Base-by-base conservation (phyloP, 2,888 invertebrate species). In the Hydriomena furcata region DNA sequence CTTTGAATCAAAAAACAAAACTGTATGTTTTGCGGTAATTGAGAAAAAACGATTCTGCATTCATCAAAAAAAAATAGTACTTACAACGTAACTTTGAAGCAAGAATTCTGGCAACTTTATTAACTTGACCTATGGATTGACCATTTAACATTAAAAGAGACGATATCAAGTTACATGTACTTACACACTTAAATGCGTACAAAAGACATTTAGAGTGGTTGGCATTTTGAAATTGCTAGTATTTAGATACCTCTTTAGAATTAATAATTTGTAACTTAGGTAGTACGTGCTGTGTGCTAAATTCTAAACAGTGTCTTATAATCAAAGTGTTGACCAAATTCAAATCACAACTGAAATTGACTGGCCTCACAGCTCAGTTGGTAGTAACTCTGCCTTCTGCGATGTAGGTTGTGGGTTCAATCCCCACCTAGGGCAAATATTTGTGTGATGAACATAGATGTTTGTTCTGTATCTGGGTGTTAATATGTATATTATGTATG, bases 311-410 rank as follows among this genome's bases (percentile, higher is more conserved):
- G 5, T 21, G 11, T 10, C 10, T 6, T 30, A 10, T 13, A 36
- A 23, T 23, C 1, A 25, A 37, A 24, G 36, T 45, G 30, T 24
- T 27, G 7, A 20, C 45, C 6, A n/a, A 20, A 63, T 65, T 17
- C 17, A 17, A 3, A 4, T 17, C n/a, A n/a, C n/a, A n/a, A n/a
- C n/a, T n/a, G n/a, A n/a, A n/a, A n/a, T n/a, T n/a, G n/a, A n/a
- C n/a, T n/a, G n/a, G n/a, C n/a, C n/a, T n/a, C n/a, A n/a, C n/a
- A n/a, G n/a, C n/a, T n/a, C n/a, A n/a, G n/a, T n/a, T n/a, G n/a
- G n/a, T n/a, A n/a, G n/a, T n/a, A n/a, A n/a, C n/a, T n/a, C n/a
- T n/a, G n/a, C n/a, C n/a, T n/a, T n/a, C n/a, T n/a, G n/a, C n/a
- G n/a, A n/a, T n/a, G n/a, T n/a, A n/a, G n/a, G n/a, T n/a, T n/a